Evolutionary conservation across 1,140 invertebrate genomes (phyloP).

Genomic region (Conus betulinus): DNA sequence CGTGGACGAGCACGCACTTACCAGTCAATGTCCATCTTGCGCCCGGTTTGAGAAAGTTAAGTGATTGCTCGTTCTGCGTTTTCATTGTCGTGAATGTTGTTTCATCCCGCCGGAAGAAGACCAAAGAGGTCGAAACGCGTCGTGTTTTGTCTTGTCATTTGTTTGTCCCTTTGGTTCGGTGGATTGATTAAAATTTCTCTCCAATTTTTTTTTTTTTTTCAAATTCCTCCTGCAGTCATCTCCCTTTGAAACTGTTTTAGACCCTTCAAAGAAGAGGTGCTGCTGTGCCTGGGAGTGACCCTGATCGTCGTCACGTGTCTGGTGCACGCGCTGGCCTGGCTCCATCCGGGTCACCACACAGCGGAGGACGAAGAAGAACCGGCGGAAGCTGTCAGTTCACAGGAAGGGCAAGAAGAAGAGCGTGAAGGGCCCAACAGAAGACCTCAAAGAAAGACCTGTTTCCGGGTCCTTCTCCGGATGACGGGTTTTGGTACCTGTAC

Average conservation of each 20-base stretch:
- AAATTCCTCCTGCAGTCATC: too few relatives aligned
- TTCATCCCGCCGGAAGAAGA: too few relatives aligned
- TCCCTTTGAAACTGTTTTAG: not conserved
- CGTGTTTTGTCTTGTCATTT: too few relatives aligned
- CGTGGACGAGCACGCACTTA: too few relatives aligned
- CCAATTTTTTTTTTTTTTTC: too few relatives aligned
- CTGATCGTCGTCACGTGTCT: slow-evolving; percentile 41
- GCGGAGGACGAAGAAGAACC: not conserved
- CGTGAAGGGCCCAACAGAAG: not conserved
- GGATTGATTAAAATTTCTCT: too few relatives aligned
- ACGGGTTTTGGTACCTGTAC: slow-evolving; percentile 64
- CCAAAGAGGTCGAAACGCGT: too few relatives aligned
- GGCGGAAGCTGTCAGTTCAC: not conserved
- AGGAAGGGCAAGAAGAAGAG: not conserved
- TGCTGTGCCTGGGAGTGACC: slow-evolving; percentile 44
- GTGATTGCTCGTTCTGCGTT: too few relatives aligned
- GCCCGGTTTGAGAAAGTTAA: too few relatives aligned
- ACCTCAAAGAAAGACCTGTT: not conserved
- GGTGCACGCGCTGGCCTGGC: slow-evolving; percentile 20
- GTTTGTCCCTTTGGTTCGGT: too few relatives aligned
- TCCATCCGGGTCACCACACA: slow-evolving; percentile 3
- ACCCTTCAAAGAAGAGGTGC: slow-evolving; percentile 52
- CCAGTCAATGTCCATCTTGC: too few relatives aligned
- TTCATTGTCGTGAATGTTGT: too few relatives aligned
- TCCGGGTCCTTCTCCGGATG: slow-evolving; percentile 37